Conservation (phyloP, 2,888 invertebrate genomes). For the Clepsis dumicolana region DNA sequence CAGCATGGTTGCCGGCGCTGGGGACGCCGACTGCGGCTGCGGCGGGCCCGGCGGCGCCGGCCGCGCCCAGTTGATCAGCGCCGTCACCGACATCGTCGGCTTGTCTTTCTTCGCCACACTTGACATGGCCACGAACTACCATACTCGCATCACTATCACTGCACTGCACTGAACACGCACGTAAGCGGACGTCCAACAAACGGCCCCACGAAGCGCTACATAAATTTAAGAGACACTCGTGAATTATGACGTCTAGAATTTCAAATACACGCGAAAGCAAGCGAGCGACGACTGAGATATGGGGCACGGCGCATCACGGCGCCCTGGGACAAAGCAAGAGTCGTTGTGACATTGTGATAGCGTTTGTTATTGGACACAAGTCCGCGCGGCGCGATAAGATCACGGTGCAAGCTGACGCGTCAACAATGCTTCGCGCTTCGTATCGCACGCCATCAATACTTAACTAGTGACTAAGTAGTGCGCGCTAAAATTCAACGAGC, state of each 20-base stretch:
- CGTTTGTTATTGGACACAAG: constrained; percentile 74
- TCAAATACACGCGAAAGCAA: constrained; percentile 58
- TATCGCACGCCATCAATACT: constrained; percentile 70
- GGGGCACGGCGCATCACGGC: constrained; percentile 61
- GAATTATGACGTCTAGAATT: constrained; percentile 51
- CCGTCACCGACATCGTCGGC: constrained; percentile 94
- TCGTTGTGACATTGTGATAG: constrained; percentile 82
- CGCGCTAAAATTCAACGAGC: constrained; percentile 79
- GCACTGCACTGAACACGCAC: constrained; percentile 60
- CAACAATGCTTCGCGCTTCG: constrained; percentile 71
- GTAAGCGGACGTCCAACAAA: constrained; percentile 56
- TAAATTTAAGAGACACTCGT: constrained; percentile 46
- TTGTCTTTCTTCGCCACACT: constrained; percentile 94
- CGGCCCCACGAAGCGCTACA: constrained; percentile 50
- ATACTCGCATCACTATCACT: constrained; percentile 82
- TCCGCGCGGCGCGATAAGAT: constrained; percentile 59
- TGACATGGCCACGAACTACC: constrained; percentile 81
- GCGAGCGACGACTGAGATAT: constrained; percentile 58
- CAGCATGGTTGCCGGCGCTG: constrained; percentile 63
- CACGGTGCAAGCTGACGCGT: constrained; percentile 65
- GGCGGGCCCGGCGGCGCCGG: constrained; percentile 73
- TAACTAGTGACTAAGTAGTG: constrained; percentile 76
- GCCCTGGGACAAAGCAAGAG: constrained; percentile 71
- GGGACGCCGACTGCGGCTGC: constrained; percentile 72
- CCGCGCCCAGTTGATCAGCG: constrained; percentile 91